Evolutionary conservation across 1,140 invertebrate species (phyloP).

Genomic region (Homalodisca vitripennis): DNA sequence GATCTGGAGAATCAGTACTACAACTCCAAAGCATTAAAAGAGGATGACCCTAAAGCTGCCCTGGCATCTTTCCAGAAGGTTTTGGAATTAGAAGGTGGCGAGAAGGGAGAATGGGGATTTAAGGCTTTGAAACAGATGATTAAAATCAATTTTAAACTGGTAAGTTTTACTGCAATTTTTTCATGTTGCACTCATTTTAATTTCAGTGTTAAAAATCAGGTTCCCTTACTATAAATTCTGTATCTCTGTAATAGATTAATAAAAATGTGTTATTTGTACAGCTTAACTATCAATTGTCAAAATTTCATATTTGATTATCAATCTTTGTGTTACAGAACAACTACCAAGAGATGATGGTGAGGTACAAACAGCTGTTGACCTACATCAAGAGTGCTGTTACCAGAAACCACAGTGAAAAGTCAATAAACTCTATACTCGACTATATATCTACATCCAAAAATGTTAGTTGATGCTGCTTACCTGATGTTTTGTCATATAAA

Average conservation of each 20-base stretch:
- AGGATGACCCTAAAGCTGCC: constrained; percentile 92
- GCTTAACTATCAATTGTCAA: not conserved
- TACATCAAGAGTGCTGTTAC: constrained; percentile 99
- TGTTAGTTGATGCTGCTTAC: constrained; percentile 71
- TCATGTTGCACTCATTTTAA: no score
- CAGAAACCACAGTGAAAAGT: constrained; percentile 99
- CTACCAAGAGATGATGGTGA: constrained; percentile 95
- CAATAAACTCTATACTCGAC: constrained; percentile 99
- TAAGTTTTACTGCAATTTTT: constrained; percentile 49
- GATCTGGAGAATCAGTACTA: constrained; percentile 99
- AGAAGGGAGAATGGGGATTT: constrained; percentile 99
- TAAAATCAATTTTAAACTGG: constrained; percentile 99
- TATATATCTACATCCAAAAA: constrained; percentile 99
- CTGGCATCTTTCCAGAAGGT: constrained; percentile 96
- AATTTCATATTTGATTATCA: not conserved
- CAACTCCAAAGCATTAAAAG: constrained; percentile 97
- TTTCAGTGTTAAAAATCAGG: no score
- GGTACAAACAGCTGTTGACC: constrained; percentile 95
- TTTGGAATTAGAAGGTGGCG: constrained; percentile 91
- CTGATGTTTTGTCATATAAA: no score
- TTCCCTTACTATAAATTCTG: no score
- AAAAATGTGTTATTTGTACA: not conserved
- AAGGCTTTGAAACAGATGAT: constrained; percentile 99
- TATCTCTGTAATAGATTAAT: no score
- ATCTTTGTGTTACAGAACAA: constrained; percentile 68